Conservation (phyloP, 2,113 vertebrate species). For the Ammodytes dubius region DNA sequence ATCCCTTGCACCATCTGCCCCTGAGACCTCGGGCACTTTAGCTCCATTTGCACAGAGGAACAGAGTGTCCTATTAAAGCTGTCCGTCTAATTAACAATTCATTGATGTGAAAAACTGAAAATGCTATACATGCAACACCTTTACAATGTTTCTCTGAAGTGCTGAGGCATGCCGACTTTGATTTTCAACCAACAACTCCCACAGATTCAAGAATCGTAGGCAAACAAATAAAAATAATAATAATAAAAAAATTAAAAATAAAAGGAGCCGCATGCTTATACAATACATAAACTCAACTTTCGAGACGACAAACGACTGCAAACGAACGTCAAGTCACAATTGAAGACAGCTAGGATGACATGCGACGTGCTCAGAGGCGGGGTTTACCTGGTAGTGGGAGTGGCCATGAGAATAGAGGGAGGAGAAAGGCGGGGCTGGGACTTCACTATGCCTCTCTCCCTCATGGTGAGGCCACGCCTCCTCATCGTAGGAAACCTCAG, state of each 20-base stretch:
- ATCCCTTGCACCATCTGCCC: conserved; percentile 47
- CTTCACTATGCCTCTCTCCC: conserved; percentile 69
- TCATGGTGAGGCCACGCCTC: conserved; percentile 76
- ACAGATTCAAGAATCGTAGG: neutral
- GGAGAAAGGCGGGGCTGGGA: conserved; percentile 74
- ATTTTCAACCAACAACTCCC: conserved; percentile 7
- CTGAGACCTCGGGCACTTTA: conserved; percentile 31
- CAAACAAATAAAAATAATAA: neutral
- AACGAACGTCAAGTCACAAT: neutral
- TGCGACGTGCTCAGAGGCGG: conserved; percentile 28
- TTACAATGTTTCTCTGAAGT: neutral
- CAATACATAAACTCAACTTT: neutral
- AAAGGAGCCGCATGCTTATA: conserved; percentile 19
- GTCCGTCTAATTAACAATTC: neutral
- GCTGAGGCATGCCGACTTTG: neutral
- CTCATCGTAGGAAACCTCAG: conserved; percentile 70
- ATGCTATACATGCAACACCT: conserved; percentile 17
- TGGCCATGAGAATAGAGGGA: conserved; percentile 78
- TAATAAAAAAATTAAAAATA: neutral
- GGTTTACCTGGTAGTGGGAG: conserved; percentile 78
- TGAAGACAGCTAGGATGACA: conserved; percentile 1
- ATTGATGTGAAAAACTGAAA: neutral
- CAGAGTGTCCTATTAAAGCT: neutral
- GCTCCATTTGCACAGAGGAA: conserved; percentile 11
- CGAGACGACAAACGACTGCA: neutral